These are phyloP conservation scores for Heliothis virescens DNA, from an alignment of 1,140 invertebrate genomes.

Conservation along the genomic window DNA sequence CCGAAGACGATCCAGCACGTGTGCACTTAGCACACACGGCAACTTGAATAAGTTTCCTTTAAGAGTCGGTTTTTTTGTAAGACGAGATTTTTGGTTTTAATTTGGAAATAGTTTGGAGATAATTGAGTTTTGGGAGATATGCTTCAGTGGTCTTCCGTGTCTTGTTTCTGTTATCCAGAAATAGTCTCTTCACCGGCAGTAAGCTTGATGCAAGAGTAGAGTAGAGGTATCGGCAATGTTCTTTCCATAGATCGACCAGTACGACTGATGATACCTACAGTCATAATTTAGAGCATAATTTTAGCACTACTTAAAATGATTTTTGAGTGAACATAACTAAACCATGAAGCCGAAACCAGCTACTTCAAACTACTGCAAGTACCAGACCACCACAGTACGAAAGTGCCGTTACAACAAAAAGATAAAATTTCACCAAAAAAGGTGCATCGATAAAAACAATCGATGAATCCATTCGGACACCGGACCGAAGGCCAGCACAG, in stretches of 20 bases:
- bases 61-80: slow-evolving; percentile 60
- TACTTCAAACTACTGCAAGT: slow-evolving; percentile 11
- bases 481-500: slow-evolving; percentile 80
- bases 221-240: too few relatives aligned
- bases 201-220: too few relatives aligned
- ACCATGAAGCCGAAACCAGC: neutral
- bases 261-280: too few relatives aligned
- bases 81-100: slow-evolving; percentile 49
- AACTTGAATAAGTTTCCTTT: slow-evolving; percentile 74
- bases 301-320: neutral
- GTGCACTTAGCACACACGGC: slow-evolving; percentile 77
- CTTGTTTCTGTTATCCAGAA: slow-evolving; percentile 8
- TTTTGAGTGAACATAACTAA: slow-evolving; percentile 12
- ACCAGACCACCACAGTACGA: slow-evolving; percentile 43
- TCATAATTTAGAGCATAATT: neutral
- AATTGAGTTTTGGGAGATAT: slow-evolving; percentile 28
- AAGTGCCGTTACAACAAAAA: slow-evolving; percentile 57
- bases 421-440: slow-evolving; percentile 61
- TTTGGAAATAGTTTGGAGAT: slow-evolving; percentile 46
- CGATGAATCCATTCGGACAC: slow-evolving; percentile 76
- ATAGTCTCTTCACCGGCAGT: neutral
- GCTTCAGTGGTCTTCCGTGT: neutral
- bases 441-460: slow-evolving; percentile 66
- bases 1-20: slow-evolving; percentile 76
- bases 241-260: too few relatives aligned